Percentiles rank a stretch among this genome's conserved stretches.
Evolutionary conservation across 2,888 invertebrate genomes (phyloP).

Genomic region (Chalcosyrphus nemorum): DNA sequence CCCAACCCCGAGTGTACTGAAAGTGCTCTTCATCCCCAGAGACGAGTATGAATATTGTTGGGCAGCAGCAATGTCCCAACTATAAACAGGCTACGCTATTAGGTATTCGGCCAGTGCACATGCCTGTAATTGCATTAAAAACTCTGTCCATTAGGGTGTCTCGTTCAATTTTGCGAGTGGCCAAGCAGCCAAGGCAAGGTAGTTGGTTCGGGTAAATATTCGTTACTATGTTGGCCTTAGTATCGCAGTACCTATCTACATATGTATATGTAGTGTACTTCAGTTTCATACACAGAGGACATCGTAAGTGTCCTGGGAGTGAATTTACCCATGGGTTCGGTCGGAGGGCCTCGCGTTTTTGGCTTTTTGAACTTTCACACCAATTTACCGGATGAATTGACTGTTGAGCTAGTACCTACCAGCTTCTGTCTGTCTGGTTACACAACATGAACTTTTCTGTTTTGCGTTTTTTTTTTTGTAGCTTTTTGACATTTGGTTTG

Average conservation of each 20-base stretch:
- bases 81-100: slow-evolving; percentile 69
- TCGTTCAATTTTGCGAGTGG: slow-evolving; percentile 63
- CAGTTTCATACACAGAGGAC: slow-evolving; percentile 20
- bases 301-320: slow-evolving; percentile 44
- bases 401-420: slow-evolving; percentile 57
- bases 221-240: slow-evolving; percentile 61
- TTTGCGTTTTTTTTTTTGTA: not conserved
- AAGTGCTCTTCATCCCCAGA: slow-evolving; percentile 49
- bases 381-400: slow-evolving; percentile 70
- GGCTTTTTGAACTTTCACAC: slow-evolving; percentile 70
- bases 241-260: slow-evolving; percentile 1
- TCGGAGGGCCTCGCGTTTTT: slow-evolving; percentile 53
- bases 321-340: slow-evolving; percentile 44
- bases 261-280: slow-evolving; percentile 10
- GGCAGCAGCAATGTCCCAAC: slow-evolving; percentile 69
- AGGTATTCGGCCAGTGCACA: slow-evolving; percentile 72
- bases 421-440: slow-evolving; percentile 20
- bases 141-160: slow-evolving; percentile 72
- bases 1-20: slow-evolving; percentile 16
- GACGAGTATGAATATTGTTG: slow-evolving; percentile 70
- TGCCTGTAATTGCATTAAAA: slow-evolving; percentile 72
- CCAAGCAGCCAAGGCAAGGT: slow-evolving; percentile 32
- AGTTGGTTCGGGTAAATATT: slow-evolving; percentile 62
- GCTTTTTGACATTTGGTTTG: slow-evolving; percentile 32
- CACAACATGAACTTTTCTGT: slow-evolving; percentile 1